Evolutionary conservation across 2,888 invertebrate genomes (phyloP).

Genomic region (Metacarcinus magister): DNA sequence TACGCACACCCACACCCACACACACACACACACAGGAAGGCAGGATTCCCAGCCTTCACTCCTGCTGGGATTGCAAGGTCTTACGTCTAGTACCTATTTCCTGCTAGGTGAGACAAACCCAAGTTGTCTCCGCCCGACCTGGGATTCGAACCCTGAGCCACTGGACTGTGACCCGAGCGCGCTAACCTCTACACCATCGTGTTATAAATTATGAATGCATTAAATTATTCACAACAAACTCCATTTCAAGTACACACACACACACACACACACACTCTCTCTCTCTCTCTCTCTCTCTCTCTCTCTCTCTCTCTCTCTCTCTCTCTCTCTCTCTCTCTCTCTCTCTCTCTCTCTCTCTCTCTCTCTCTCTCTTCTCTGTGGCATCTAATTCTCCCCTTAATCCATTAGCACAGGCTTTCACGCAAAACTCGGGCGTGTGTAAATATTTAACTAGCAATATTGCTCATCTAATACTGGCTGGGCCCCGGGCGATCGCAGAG

Average conservation of each 20-base stretch:
- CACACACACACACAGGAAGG: neutral
- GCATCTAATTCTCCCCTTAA: constrained; percentile 74
- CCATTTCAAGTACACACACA: neutral
- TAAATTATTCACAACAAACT: neutral
- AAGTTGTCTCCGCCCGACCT: too few relatives aligned
- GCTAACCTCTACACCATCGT: neutral
- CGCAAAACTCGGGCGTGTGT: constrained; percentile 71
- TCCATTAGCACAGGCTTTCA: constrained; percentile 75
- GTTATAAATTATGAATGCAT: neutral
- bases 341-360: constrained; percentile 11
- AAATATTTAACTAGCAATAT: constrained; percentile 75
- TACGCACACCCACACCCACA: neutral
- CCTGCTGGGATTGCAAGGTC: too few relatives aligned
- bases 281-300: constrained; percentile 16
- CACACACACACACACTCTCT: neutral
- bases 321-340: constrained; percentile 40
- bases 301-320: constrained; percentile 30
- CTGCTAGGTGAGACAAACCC: too few relatives aligned
- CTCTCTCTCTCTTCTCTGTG: constrained; percentile 46
- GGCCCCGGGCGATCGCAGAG: constrained; percentile 57
- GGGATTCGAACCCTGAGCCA: too few relatives aligned
- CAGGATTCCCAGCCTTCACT: neutral
- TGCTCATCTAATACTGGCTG: constrained; percentile 69
- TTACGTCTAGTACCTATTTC: neutral
- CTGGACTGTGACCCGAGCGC: too few relatives aligned